A percentile compares a stretch with the other conserved stretches of the same genome.
These are phyloP conservation scores for Phyllotis vaccarum DNA, from an alignment of 2,797 vertebrate genomes.

Conservation along the genomic window DNA sequence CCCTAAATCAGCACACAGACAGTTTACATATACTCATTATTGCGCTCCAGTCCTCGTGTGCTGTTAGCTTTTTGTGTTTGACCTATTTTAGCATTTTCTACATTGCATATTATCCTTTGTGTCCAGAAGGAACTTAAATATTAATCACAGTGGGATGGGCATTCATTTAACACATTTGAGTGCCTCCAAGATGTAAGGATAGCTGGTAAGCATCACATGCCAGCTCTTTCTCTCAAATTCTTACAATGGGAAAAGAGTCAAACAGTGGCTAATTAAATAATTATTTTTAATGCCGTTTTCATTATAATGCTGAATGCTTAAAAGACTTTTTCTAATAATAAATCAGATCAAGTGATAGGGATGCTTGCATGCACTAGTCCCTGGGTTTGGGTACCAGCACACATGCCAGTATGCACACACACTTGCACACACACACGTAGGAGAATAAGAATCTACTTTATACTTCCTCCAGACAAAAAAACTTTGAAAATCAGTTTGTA, in stretches of 20 bases:
- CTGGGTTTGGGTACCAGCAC: neutral
- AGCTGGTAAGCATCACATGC: neutral
- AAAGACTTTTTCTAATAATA: conserved; percentile 1
- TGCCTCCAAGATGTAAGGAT: too few species aligned
- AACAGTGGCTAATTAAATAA: conserved; percentile 2
- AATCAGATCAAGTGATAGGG: neutral
- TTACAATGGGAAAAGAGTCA: neutral
- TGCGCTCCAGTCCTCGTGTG: neutral
- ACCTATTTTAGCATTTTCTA: neutral
- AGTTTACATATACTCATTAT: conserved; percentile 1
- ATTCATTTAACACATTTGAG: neutral
- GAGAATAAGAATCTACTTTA: neutral
- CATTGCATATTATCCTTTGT: conserved; percentile 10
- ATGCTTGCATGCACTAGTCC: too few species aligned
- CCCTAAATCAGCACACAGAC: neutral
- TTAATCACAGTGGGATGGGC: neutral
- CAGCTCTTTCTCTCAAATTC: neutral
- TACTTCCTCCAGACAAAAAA: neutral
- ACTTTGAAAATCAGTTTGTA: neutral
- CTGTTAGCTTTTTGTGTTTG: neutral
- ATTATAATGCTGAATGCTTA: conserved; percentile 32
- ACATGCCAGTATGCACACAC: neutral
- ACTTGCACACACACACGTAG: neutral
- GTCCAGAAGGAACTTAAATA: conserved; percentile 4
- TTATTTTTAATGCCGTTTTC: conserved; percentile 28